Evolutionary conservation across 2,888 invertebrate species (phyloP).

Genomic region (Trissoscelio sp.): DNA sequence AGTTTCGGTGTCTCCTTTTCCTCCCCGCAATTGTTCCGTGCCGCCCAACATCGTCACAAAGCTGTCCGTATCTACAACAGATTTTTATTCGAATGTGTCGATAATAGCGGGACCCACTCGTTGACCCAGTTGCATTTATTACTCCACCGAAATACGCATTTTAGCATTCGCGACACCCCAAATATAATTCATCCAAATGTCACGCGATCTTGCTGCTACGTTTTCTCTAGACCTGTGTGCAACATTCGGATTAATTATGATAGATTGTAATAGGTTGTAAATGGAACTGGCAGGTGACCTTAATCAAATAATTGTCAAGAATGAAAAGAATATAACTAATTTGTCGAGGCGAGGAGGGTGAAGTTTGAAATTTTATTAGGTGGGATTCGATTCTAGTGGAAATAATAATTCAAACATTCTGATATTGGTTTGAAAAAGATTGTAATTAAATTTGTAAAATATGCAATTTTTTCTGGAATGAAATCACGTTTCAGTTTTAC

Average conservation of each 20-base stretch:
- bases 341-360: not conserved
- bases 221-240: conserved; percentile 24
- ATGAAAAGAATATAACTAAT: not conserved
- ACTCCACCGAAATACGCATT: conserved; percentile 36
- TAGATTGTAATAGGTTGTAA: conserved; percentile 27
- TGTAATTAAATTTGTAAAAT: too few species aligned
- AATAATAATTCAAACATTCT: too few species aligned
- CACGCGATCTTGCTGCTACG: conserved; percentile 38
- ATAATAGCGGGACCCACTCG: conserved; percentile 46
- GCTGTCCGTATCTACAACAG: conserved; percentile 36
- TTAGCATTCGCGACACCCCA: conserved; percentile 21
- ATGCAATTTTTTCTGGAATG: too few species aligned
- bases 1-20: conserved; percentile 43
- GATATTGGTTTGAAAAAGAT: too few species aligned
- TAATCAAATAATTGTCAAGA: not conserved
- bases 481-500: too few species aligned
- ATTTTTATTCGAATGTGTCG: conserved; percentile 54
- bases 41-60: conserved; percentile 27
- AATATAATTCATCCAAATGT: conserved; percentile 41
- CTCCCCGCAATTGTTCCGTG: conserved; percentile 40
- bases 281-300: conserved; percentile 10
- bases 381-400: too few species aligned
- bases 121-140: conserved; percentile 56
- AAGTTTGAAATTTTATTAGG: not conserved
- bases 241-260: conserved; percentile 49